Evolutionary conservation across 1,140 invertebrate genomes (phyloP).

Genomic region (Teleogryllus occipitalis): DNA sequence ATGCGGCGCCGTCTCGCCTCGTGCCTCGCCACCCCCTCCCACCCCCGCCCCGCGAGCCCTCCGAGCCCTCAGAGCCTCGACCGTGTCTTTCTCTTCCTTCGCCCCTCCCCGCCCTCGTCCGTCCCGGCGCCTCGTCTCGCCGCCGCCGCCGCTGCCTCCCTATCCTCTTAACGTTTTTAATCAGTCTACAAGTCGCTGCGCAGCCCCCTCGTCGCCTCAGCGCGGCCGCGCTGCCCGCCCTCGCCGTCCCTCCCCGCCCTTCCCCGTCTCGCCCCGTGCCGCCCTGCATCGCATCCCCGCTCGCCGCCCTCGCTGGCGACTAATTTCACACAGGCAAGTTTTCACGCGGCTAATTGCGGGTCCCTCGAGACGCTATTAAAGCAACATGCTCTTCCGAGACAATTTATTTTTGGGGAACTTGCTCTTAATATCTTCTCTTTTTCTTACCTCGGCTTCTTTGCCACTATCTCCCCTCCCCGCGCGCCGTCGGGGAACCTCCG

Average conservation of each 20-base stretch:
- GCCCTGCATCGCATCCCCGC: neutral
- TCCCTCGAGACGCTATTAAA: conserved; percentile 20
- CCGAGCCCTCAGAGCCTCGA: neutral
- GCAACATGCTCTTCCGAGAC: conserved; percentile 22
- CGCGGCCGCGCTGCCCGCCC: conserved; percentile 15
- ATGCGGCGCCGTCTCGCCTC: neutral
- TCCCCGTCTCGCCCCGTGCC: neutral
- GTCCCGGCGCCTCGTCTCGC: neutral
- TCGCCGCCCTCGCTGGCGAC: conserved; percentile 16
- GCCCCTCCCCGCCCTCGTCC: no score
- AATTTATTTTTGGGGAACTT: conserved; percentile 21
- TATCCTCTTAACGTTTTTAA: conserved; percentile 23
- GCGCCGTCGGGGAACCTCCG: neutral
- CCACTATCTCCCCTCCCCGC: conserved; percentile 8
- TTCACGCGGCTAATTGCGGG: conserved; percentile 19
- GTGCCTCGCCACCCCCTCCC: neutral
- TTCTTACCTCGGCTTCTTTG: conserved; percentile 8
- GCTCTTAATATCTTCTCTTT: conserved; percentile 23
- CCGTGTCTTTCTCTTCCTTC: neutral
- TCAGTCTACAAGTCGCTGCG: conserved; percentile 16
- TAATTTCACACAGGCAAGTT: conserved; percentile 21
- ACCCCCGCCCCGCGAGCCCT: no score
- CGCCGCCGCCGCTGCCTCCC: conserved; percentile 12
- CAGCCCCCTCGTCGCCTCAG: neutral
- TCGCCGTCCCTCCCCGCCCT: neutral